A percentile compares a stretch with the other conserved stretches of the same genome.
Evolutionary conservation across 2,888 invertebrate species (phyloP).

Genomic region (Neuroscelio doddi): DNA sequence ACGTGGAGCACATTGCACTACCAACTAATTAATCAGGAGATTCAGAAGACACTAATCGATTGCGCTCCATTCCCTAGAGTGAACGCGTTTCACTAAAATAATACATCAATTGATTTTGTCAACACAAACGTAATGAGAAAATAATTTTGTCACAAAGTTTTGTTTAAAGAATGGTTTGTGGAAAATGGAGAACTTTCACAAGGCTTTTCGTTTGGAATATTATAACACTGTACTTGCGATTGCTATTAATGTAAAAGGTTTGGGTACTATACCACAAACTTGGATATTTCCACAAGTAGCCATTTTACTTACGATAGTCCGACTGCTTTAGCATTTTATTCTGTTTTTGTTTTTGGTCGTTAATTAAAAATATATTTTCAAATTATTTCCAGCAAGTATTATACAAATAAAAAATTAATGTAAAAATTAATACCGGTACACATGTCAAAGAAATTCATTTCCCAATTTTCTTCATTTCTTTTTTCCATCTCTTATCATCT

Average conservation of each 20-base stretch:
- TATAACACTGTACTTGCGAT: background rate
- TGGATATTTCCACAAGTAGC: background rate
- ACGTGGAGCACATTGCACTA: conserved; percentile 2
- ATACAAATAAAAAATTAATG: too few species aligned
- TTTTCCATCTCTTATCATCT: background rate
- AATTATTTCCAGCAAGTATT: background rate
- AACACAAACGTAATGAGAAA: background rate
- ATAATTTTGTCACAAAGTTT: too few species aligned
- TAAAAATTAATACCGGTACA: too few species aligned
- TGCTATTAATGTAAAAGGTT: conserved; percentile 6
- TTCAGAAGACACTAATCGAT: conserved; percentile 5
- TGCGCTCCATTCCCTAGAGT: background rate
- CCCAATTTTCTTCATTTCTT: background rate
- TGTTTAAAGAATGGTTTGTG: too few species aligned
- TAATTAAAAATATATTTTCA: background rate
- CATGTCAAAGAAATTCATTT: too few species aligned
- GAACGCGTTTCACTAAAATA: conserved; percentile 1
- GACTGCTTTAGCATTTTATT: background rate
- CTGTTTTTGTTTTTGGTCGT: background rate
- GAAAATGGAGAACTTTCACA: background rate
- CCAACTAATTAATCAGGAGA: conserved; percentile 9
- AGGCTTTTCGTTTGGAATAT: too few species aligned
- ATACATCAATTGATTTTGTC: conserved; percentile 7
- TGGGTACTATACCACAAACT: background rate
- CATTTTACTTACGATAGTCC: background rate